Evolutionary conservation across 2,888 invertebrate species (phyloP).

Genomic region (Cephus pulcher): DNA sequence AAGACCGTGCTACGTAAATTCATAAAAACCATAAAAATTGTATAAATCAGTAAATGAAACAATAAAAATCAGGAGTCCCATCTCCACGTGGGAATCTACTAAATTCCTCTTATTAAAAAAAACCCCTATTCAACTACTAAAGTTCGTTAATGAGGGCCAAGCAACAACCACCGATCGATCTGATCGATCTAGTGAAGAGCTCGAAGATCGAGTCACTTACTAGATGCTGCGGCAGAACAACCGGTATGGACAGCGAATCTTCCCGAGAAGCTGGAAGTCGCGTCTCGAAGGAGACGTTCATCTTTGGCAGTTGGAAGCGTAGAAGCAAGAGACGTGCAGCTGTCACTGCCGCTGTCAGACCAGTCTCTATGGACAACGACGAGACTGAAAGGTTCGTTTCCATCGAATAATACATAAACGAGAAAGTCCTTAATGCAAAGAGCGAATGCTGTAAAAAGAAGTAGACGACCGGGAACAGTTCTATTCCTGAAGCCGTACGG

Average conservation of each 20-base stretch:
- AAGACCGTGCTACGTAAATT: background rate
- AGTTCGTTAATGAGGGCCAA: background rate
- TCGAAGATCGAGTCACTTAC: background rate
- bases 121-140: background rate
- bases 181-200: background rate
- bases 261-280: background rate
- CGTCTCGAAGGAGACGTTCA: constrained; percentile 1
- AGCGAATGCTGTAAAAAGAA: background rate
- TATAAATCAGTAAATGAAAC: background rate
- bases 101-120: background rate
- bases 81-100: background rate
- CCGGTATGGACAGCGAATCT: background rate
- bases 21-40: background rate
- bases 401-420: background rate
- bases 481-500: background rate
- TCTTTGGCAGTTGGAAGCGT: background rate
- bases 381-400: background rate
- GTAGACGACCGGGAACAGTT: background rate
- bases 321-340: background rate
- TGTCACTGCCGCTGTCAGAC: background rate
- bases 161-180: constrained; percentile 2
- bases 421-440: background rate
- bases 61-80: background rate
- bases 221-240: background rate
- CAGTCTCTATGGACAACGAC: background rate